Evolutionary conservation across 2,113 vertebrate species (phyloP), one percentile per base, ranked within the genome.

Genomic region (Chaetura pelagica): DNA sequence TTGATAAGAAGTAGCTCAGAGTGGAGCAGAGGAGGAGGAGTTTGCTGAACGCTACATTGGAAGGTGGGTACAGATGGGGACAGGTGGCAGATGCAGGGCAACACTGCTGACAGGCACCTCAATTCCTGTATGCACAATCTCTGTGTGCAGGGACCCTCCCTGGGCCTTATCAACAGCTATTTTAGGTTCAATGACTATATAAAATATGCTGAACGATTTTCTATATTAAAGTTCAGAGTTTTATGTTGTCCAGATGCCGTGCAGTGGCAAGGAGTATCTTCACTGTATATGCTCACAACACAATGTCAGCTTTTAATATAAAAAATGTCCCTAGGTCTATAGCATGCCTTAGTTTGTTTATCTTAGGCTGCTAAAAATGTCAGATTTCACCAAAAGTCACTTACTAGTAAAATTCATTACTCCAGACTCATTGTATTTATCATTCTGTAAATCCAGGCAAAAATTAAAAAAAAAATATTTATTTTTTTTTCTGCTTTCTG

Each of bases 51-150:
- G 5, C 9, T 66, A 8, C 4, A 1, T 7, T 84, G 26, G 18
- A 17, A 69, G 44, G 10, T 44, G 11, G 24, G 35, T 3, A 68
- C 35, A 72, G 6, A 29, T 3, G 19, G 38, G 5, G 6, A 4
- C 51, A 29, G 30, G 15, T 12, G 7, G 19, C 34, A 81, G 7
- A 3, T 29, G 9, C 21, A 71, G 0, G 0, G 20, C 3, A 4
- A 4, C 55, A 38, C 0, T 71, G 34, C 5, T 34, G 27, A 63
- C 26, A 15, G 16, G 30, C 4, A 42, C 3, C 24, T 34, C 26
- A 46, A 75, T 69, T 73, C 42, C 38, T 59, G 10, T 54, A 51
- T 71, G 19, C 6, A 55, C 27, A 52, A 2, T 22, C 12, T 24
- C 40, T 52, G 4, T 58, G 12, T 64, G 14, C 18, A 84, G 26